Percentiles rank a stretch among this genome's conserved stretches.
Conservation (phyloP, 2,797 vertebrate genomes). For the Emys orbicularis region DNA sequence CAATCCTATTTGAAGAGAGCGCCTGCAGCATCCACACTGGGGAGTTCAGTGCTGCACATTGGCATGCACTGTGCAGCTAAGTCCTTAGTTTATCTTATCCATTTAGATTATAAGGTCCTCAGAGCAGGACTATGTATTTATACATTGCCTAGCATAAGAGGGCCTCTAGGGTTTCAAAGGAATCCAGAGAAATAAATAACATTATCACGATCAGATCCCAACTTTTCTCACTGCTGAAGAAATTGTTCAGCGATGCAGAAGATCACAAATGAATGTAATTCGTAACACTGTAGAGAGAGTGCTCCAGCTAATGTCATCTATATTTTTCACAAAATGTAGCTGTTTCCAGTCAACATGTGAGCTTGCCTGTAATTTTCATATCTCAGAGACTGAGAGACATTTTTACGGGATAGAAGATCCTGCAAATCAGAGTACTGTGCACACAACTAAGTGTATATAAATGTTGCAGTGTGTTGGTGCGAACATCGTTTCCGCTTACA, state of each 20-base stretch:
- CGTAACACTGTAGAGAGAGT: background rate
- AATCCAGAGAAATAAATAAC: background rate
- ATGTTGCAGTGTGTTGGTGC: background rate
- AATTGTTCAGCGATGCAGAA: background rate
- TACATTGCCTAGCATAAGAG: background rate
- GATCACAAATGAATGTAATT: background rate
- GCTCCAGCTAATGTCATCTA: background rate
- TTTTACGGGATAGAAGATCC: background rate
- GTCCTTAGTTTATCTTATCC: background rate
- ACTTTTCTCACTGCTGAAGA: background rate
- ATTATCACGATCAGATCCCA: background rate
- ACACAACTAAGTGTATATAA: background rate
- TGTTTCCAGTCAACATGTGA: background rate
- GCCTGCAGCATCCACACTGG: no score
- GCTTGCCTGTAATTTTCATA: background rate
- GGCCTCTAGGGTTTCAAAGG: background rate
- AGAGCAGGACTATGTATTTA: background rate
- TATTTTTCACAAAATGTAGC: background rate
- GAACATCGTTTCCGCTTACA: accelerated
- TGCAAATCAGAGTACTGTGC: background rate
- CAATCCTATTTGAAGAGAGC: no score
- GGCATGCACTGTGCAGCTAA: background rate
- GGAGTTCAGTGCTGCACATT: background rate
- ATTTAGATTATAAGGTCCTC: background rate
- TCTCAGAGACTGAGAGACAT: background rate